Evolutionary conservation across 2,113 vertebrate genomes (phyloP).

Genomic region (Pelecanoides urinatrix): DNA sequence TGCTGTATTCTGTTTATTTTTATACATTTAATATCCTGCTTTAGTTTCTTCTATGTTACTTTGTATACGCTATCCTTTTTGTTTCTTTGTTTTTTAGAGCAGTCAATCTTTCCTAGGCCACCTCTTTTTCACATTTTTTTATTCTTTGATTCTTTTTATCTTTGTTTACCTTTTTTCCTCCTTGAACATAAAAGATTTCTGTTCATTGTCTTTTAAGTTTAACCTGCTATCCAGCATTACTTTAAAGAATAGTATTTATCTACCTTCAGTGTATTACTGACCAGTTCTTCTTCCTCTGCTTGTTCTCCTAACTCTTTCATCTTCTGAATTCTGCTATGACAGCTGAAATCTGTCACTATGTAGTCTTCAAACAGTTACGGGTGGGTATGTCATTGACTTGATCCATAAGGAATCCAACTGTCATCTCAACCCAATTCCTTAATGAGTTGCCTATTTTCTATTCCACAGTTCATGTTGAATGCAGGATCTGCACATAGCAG

Average conservation of each 20-base stretch:
- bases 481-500: slow-evolving; percentile 17
- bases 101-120: not conserved
- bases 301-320: slow-evolving; percentile 52
- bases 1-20: slow-evolving; percentile 24
- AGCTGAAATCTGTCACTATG: slow-evolving; percentile 4
- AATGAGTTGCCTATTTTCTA: slow-evolving; percentile 45
- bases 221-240: not conserved
- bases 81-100: not conserved
- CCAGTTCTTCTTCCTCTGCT: slow-evolving; percentile 25
- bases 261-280: not conserved
- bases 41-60: not conserved
- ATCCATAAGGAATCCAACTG: slow-evolving; percentile 26
- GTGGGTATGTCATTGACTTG: not conserved
- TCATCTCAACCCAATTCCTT: slow-evolving; percentile 24
- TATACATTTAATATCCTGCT: not conserved
- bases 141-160: not conserved
- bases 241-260: slow-evolving; percentile 3
- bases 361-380: slow-evolving; percentile 36
- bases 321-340: not conserved
- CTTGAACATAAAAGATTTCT: not conserved
- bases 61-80: not conserved
- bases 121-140: not conserved
- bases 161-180: not conserved
- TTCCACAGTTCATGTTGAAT: not conserved
- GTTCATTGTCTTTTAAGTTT: not conserved